Base-by-base conservation (phyloP, 2,888 invertebrate species). In the Scelioninae gen. 1 region DNA sequence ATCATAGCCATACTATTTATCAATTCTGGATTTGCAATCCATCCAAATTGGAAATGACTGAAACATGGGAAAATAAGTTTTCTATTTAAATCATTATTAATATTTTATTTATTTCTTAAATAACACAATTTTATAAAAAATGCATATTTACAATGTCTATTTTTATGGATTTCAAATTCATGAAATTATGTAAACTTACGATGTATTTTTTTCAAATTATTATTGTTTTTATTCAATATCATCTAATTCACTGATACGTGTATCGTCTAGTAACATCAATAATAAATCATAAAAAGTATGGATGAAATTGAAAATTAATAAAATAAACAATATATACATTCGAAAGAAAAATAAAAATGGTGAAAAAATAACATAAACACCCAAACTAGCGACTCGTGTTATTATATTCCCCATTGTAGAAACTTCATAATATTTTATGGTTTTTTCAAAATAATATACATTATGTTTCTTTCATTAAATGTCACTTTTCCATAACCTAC, bases 1-100 rank as follows among this genome's bases (percentile, higher is more conserved):
- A 95, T 95, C 96, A 99, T 97, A 10, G 97, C 98, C 88, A 99
- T 98, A 72, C 96, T 97, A 93, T 98, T 98, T 10, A 97, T 98
- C 84, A 99, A 93, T 69, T 98, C 97, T 3, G 97, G 96, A 85
- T 95, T 96, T 0, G 97, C 97, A 92, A 98, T 95, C 98, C 98
- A 99, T 45, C 98, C 98, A 93, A 99, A 99, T 93, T 99, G 98
- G 91, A 97, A 97, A 86, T 94, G 93, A 71, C 94, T 94, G 89
- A 15, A 91, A 84, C 55, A 80, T 56, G 23, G 40, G 89, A 40
- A 10, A 16, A 49, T 2, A 16, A 6, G 4, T 1, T 91, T 91
- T 91, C 94, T 9, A 29, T 38, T 38, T 38, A 38, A 38, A 10
- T 5, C 1, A 10, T 1, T 38, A 38, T 4, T 38, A 11, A 4